A percentile compares a stretch with the other conserved stretches of the same genome.
phyloP scores from a whole-genome alignment of 2,113 vertebrate genomes.

The Gallinago media region DNA sequence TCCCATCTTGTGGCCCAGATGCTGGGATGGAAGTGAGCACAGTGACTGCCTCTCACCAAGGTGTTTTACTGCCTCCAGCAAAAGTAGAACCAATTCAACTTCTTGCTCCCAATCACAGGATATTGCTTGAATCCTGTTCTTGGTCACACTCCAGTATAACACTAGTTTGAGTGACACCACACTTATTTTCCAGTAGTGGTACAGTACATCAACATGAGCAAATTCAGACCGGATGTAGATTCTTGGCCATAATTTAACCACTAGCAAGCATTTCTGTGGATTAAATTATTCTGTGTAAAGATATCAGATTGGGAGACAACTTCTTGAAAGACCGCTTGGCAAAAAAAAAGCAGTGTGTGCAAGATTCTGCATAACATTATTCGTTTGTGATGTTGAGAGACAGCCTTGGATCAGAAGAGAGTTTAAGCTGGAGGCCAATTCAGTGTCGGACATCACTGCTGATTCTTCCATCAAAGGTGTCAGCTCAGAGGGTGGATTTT shows the following conservation, averaged over 20 bases:
- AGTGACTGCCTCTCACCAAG: not conserved
- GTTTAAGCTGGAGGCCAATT: not conserved
- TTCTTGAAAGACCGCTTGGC: conserved; percentile 33
- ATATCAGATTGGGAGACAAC: not conserved
- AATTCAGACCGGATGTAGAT: not conserved
- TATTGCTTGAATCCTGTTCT: not conserved
- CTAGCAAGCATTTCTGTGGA: not conserved
- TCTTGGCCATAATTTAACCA: conserved; percentile 12
- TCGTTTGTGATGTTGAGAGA: not conserved
- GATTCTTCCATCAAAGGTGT: not conserved
- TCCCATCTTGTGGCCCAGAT: not conserved
- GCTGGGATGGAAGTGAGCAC: not conserved
- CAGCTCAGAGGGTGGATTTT: not conserved
- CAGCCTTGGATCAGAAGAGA: not conserved
- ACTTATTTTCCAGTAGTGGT: not conserved
- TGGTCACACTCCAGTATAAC: not conserved
- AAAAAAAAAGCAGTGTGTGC: not conserved
- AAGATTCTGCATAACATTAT: not conserved
- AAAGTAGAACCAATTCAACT: not conserved
- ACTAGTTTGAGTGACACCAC: not conserved
- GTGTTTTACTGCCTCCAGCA: not conserved
- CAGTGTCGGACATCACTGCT: not conserved
- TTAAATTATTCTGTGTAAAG: not conserved
- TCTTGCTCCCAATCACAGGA: not conserved
- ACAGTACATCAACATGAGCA: not conserved